Conservation (phyloP, 2,888 invertebrate species). For the Epistrophe eligans region DNA sequence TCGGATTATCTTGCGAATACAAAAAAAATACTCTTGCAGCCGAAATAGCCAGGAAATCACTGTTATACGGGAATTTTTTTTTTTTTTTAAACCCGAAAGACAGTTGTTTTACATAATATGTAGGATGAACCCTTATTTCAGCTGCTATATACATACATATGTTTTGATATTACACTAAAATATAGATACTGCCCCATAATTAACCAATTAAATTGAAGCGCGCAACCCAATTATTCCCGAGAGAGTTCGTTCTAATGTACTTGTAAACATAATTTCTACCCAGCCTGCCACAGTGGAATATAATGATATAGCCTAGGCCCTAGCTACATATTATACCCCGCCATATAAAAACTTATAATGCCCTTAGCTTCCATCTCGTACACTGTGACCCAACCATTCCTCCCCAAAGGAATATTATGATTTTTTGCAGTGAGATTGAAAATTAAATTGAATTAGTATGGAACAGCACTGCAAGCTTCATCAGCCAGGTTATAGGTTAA, state of each 20-base stretch:
- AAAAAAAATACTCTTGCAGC: too few species aligned
- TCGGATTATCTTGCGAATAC: too few species aligned
- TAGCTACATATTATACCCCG: not conserved
- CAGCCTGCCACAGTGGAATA: slow-evolving; percentile 1
- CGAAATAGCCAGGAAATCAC: too few species aligned
- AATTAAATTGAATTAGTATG: slow-evolving; percentile 72
- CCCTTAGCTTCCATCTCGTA: slow-evolving; percentile 1
- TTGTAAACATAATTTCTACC: slow-evolving; percentile 54
- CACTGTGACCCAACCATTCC: slow-evolving; percentile 30
- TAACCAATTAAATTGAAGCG: slow-evolving; percentile 68
- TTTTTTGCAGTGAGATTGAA: slow-evolving; percentile 68
- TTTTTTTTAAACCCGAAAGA: too few species aligned
- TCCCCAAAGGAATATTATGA: slow-evolving; percentile 54
- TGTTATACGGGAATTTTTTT: too few species aligned
- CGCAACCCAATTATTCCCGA: slow-evolving; percentile 47
- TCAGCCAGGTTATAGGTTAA: slow-evolving; percentile 19
- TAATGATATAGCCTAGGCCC: slow-evolving; percentile 22
- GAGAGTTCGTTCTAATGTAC: slow-evolving; percentile 55
- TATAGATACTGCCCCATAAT: slow-evolving; percentile 28
- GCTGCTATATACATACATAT: not conserved
- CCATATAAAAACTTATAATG: slow-evolving; percentile 9
- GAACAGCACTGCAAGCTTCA: slow-evolving; percentile 36
- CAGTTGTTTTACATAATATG: too few species aligned
- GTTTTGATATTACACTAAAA: not conserved
- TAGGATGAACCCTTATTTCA: too few species aligned